These are phyloP conservation scores for Ptyas mucosa DNA, from an alignment of 2,113 vertebrate genomes.

Conservation along the genomic window DNA sequence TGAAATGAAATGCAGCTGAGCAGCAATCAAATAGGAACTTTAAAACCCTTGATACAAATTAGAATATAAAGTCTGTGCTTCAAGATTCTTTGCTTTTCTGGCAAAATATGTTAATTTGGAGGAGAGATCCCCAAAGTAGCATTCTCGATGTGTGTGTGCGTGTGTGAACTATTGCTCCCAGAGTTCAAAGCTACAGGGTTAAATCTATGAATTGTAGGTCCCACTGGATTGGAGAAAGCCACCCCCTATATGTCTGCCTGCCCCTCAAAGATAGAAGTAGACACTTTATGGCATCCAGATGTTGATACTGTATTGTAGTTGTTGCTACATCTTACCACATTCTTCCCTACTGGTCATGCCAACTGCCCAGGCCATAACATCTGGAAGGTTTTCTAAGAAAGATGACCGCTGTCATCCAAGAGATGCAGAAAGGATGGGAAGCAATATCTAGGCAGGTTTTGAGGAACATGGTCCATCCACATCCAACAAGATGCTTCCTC, in stretches of 20 bases:
- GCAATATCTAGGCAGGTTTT: background rate
- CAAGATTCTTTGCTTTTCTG: background rate
- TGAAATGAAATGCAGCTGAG: background rate
- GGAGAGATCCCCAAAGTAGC: background rate
- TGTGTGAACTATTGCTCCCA: background rate
- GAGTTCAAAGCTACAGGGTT: background rate
- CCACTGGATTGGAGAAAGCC: background rate
- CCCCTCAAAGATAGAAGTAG: background rate
- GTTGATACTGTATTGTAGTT: background rate
- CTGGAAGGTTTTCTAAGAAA: background rate
- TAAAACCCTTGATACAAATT: background rate
- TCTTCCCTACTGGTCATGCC: background rate
- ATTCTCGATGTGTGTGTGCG: background rate
- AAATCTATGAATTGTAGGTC: background rate
- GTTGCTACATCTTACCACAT: background rate
- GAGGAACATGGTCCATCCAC: background rate
- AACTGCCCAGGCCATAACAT: background rate
- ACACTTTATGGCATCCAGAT: background rate
- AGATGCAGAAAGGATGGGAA: background rate
- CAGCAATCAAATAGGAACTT: background rate
- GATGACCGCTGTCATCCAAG: background rate
- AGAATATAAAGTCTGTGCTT: background rate
- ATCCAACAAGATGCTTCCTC: background rate
- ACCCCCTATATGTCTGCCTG: background rate
- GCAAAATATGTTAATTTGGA: background rate